Conservation (phyloP, 2,797 vertebrate species). For the Eleutherodactylus coqui region DNA sequence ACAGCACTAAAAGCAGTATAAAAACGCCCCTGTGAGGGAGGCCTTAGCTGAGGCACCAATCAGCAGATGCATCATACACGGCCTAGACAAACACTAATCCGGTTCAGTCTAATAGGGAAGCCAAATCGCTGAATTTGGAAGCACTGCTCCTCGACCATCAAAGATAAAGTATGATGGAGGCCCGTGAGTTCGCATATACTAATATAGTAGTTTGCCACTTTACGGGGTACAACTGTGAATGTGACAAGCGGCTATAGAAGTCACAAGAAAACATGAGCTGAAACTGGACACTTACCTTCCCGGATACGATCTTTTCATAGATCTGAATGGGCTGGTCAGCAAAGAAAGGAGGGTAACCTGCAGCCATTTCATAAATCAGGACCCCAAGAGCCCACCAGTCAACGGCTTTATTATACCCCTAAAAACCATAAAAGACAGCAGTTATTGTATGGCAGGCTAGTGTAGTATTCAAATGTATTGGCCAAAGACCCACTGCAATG, state of each 20-base stretch:
- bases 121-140: too few relatives aligned
- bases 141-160: too few relatives aligned
- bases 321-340: slow-evolving; percentile 96
- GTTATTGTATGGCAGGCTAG: background rate
- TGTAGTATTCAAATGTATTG: too few relatives aligned
- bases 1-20: background rate
- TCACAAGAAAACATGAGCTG: background rate
- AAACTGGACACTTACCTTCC: slow-evolving; percentile 80
- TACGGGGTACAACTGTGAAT: too few relatives aligned
- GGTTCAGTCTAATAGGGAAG: too few relatives aligned
- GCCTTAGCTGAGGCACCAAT: background rate
- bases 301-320: slow-evolving; percentile 96
- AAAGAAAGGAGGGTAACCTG: slow-evolving; percentile 90
- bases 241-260: background rate
- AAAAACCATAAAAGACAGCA: slow-evolving; percentile 18
- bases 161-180: too few relatives aligned
- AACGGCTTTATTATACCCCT: slow-evolving; percentile 96
- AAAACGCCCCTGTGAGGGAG: too few relatives aligned
- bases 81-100: too few relatives aligned
- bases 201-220: too few relatives aligned
- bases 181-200: too few relatives aligned
- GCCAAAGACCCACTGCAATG: background rate
- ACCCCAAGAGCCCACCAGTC: slow-evolving; percentile 96
- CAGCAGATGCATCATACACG: background rate
- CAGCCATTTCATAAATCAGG: slow-evolving; percentile 86